Percentiles rank a stretch among this genome's conserved stretches.
Conservation (phyloP, 2,888 invertebrate genomes). For the Tipula lateralis region DNA sequence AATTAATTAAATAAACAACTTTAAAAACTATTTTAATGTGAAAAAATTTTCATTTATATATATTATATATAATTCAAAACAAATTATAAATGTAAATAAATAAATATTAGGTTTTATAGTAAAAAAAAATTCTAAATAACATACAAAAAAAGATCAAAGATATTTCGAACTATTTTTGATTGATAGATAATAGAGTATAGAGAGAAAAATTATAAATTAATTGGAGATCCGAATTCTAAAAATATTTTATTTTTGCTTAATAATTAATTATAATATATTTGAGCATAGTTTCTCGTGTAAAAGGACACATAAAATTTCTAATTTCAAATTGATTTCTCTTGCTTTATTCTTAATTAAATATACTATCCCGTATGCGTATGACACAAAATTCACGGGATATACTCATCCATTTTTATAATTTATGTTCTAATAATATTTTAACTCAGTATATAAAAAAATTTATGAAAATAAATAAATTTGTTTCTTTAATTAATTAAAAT, state of each 20-base stretch:
- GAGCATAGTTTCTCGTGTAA: neutral
- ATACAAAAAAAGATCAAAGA: neutral
- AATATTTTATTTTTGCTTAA: neutral
- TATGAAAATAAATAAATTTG: neutral
- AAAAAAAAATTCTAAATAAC: neutral
- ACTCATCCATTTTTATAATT: neutral
- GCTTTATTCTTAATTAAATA: neutral
- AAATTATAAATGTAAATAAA: neutral
- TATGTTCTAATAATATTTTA: neutral
- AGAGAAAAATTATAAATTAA: neutral
- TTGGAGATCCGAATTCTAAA: neutral
- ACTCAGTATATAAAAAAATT: neutral
- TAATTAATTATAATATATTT: neutral
- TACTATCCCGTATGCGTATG: neutral
- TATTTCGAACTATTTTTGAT: conserved; percentile 11
- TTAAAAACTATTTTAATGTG: neutral
- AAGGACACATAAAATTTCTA: neutral
- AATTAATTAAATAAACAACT: neutral
- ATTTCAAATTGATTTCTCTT: neutral
- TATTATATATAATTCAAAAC: neutral
- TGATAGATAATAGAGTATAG: neutral
- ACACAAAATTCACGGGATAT: neutral
- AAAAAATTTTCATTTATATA: neutral
- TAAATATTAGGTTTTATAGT: neutral
- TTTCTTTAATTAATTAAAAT: neutral